Evolutionary conservation across 2,888 invertebrate species (phyloP), one percentile per base, ranked within the genome.

Genomic region (Hyposoter didymator): DNA sequence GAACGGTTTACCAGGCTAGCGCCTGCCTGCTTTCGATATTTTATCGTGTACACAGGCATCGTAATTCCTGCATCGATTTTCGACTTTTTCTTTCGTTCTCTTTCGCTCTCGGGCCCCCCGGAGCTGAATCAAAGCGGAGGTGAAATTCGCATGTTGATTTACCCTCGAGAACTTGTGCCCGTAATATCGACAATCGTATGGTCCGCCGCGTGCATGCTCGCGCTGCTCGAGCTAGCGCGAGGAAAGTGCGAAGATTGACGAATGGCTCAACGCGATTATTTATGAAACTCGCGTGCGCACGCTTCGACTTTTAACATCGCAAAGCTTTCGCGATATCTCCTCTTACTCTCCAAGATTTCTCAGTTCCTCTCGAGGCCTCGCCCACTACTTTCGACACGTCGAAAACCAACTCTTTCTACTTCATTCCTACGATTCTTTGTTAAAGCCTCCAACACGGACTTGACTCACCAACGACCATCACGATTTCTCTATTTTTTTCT

Each of bases 191-290:
- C 74, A 45, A 74, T 47, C 74, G 45, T 28, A 59, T 39, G 39
- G 22, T 70, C n/a, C 70, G 43, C 39, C 6, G 32, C 32, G 4
- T 35, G 1, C 35, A 39, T 39, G 8, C 22, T 35, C 55, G 17
- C 59, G n/a, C 52, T 5, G 52, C 59, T 52, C 8, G 52, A 64
- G n/a, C 47, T 10, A 70, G 28, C 35, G 28, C 35, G 28, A 84
- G 55, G 80, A 84, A 84, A 84, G 84, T 84, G 75, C 84, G 79
- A 84, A 84, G 80, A 80, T 80, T 80, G 80, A 80, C 80, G 84
- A 84, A 80, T 84, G 80, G 84, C 76, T 73, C 62, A 73, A 78
- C 81, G 49, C 28, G 75, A 81, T 81, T 84, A 73, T 81, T 84
- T 80, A 84, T 84, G 70, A 80, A 80, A 84, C 75, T 72, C 84